These are phyloP conservation scores for Etia nguti DNA, from an alignment of 2,113 vertebrate species.

Conservation along the genomic window DNA sequence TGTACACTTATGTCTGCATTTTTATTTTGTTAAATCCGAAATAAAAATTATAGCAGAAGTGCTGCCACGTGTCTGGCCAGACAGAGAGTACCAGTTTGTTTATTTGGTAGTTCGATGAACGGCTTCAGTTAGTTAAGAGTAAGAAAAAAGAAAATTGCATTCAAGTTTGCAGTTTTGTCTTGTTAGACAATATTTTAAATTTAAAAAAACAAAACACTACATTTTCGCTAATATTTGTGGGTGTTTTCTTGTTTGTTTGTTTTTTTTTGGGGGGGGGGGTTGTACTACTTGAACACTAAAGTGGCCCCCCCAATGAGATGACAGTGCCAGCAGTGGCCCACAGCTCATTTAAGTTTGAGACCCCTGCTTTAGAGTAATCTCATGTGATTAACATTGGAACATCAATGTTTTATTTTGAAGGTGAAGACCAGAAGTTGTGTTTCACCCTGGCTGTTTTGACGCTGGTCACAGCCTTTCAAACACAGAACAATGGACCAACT, in stretches of 20 bases:
- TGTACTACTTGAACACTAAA: background rate
- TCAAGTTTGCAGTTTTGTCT: background rate
- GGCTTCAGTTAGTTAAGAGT: background rate
- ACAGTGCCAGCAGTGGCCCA: background rate
- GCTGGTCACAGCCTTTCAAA: background rate
- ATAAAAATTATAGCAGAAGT: too few relatives aligned
- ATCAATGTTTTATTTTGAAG: conserved; percentile 36
- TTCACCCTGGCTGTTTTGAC: background rate
- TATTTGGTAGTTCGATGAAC: background rate
- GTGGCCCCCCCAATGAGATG: background rate
- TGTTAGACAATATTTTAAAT: background rate
- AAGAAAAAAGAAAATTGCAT: background rate
- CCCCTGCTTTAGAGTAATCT: background rate
- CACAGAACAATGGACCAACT: conserved; percentile 61
- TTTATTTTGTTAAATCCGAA: background rate
- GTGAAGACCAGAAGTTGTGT: background rate
- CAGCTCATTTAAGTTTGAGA: background rate
- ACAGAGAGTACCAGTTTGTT: background rate
- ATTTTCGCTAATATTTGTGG: background rate
- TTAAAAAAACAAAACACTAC: background rate
- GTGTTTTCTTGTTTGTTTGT: background rate
- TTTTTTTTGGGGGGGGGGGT: too few relatives aligned
- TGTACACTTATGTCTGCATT: background rate
- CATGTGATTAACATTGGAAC: background rate
- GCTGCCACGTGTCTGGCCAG: background rate